Evolutionary conservation across 2,888 invertebrate species (phyloP), one percentile per base, ranked within the genome.

Genomic region (Volucella inflata): DNA sequence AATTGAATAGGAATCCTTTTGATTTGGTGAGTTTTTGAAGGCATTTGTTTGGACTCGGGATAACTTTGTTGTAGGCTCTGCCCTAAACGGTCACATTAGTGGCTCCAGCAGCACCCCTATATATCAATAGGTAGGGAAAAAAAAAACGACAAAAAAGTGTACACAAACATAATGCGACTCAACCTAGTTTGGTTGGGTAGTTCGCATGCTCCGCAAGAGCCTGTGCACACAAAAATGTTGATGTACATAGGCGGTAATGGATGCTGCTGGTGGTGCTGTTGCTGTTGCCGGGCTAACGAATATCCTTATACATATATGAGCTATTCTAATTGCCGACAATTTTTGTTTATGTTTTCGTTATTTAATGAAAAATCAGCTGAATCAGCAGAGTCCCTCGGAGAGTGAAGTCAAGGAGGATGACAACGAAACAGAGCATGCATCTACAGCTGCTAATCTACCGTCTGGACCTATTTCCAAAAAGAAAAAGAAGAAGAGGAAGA

Each of bases 331-430:
- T 71, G 17, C 8, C 36, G 2, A 40, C 16, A n/a, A 48, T 9
- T 40, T 51, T 55, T 75, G 16, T 78, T 64, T 78, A 64, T 70
- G 17, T 62, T 80, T 51, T 72, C 59, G 50, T 80, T 67, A 8
- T 67, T 67, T 50, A 50, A 21, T 72, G 36, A 44, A 55, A 79
- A 77, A 72, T 50, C 84, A 95, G 95, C 91, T 95, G 72, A 95
- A 95, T 91, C 94, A 95, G 89, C 94, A 94, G 88, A 94, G 94
- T 53, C 93, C 94, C 88, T 95, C 95, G 0, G 95, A 95, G 89
- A 95, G 94, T 87, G 95, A 95, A 91, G 94, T 94, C 8, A 95
- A 95, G 90, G 95, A 95, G 89, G 95, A 95, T 89, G 95, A 95
- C 89, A 94, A 94, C 89, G 94, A 95, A 89, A 94, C 94, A 38